Conservation (phyloP, 1,140 invertebrate genomes). For the Brachionus paranguensis region DNA sequence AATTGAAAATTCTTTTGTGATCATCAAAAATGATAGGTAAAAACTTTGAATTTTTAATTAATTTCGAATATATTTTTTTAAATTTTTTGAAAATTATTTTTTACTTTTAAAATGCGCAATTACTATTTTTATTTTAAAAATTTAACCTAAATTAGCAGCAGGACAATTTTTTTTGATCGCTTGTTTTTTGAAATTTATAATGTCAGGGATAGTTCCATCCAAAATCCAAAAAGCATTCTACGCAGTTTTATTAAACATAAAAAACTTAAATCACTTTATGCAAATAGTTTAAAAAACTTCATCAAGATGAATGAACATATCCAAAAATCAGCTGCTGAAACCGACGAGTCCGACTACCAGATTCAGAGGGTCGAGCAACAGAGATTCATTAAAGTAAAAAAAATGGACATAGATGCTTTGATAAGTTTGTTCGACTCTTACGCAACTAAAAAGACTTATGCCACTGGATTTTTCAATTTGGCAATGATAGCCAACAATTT, state of each 20-base stretch:
- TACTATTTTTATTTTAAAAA: too few species aligned
- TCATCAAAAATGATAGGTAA: too few species aligned
- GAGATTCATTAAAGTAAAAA: neutral
- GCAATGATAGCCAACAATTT: conserved; percentile 36
- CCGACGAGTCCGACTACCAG: conserved; percentile 12
- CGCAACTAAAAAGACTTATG: conserved; percentile 36
- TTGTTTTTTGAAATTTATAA: neutral
- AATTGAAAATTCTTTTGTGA: too few species aligned
- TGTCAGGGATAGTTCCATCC: neutral
- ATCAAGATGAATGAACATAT: neutral
- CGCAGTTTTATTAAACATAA: neutral
- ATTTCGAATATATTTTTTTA: too few species aligned
- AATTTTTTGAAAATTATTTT: too few species aligned
- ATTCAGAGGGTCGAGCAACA: conserved; percentile 4
- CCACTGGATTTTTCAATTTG: conserved; percentile 31
- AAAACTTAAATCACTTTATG: neutral
- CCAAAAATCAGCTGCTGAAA: neutral
- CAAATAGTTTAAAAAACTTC: neutral
- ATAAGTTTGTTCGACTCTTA: conserved; percentile 25
- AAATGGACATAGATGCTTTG: neutral
- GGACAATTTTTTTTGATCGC: neutral
- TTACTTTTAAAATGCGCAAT: too few species aligned
- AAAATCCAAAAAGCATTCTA: neutral
- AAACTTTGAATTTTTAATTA: too few species aligned
- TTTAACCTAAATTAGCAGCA: neutral